A percentile compares a stretch with the other conserved stretches of the same genome.
These are phyloP conservation scores for Pangasius krempfi DNA, from an alignment of 2,797 vertebrate genomes.

Conservation along the genomic window DNA sequence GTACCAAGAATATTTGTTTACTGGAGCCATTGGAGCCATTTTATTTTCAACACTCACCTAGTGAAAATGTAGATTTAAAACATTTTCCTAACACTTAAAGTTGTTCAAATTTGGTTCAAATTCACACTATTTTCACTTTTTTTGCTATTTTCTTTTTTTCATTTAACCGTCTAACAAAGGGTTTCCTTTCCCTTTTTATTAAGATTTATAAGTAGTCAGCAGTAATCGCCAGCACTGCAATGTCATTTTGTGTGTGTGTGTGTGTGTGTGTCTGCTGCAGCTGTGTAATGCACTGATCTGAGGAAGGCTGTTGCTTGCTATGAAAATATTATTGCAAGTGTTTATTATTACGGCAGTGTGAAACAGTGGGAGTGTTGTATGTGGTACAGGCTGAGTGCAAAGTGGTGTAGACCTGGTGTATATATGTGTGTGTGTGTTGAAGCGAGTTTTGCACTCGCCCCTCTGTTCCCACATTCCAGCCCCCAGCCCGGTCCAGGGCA, in stretches of 20 bases:
- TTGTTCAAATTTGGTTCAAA: background rate
- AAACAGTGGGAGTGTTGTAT: conserved; percentile 82
- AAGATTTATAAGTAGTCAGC: background rate
- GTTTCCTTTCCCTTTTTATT: background rate
- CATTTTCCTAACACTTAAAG: background rate
- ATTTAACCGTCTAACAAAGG: background rate
- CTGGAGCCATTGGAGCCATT: background rate
- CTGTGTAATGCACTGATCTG: conserved; percentile 76
- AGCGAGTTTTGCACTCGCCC: conserved; percentile 36
- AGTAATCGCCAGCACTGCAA: background rate
- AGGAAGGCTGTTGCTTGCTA: conserved; percentile 79
- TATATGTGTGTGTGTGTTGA: conserved; percentile 38
- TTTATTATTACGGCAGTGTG: conserved; percentile 84
- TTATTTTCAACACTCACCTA: background rate
- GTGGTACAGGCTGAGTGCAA: conserved; percentile 64
- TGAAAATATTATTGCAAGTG: conserved; percentile 87
- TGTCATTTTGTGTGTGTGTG: conserved; percentile 35
- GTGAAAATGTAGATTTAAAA: background rate
- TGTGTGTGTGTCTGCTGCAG: conserved; percentile 64
- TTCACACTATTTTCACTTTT: background rate
- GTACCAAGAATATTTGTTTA: background rate
- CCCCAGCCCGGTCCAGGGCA: conserved; percentile 77
- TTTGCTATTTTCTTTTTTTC: background rate
- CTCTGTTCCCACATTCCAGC: conserved; percentile 76
- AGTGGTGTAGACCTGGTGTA: conserved; percentile 57